Percentiles rank a stretch among this genome's conserved stretches.
Evolutionary conservation across 2,888 invertebrate genomes (phyloP).

Genomic region (Lycia hirtaria): DNA sequence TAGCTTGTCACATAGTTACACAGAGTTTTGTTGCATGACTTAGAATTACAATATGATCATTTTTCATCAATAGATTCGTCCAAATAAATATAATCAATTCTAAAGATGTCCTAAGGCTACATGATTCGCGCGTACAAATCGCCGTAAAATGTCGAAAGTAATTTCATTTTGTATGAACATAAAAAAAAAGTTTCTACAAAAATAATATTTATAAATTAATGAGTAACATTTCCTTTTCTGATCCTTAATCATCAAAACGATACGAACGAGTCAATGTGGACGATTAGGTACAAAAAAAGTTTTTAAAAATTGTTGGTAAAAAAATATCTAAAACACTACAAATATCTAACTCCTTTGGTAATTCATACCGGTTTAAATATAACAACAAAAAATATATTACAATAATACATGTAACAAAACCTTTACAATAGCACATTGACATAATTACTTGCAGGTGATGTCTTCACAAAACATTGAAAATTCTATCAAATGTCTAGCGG

Average conservation of each 20-base stretch:
- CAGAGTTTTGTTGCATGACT: no score
- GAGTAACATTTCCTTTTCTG: slow-evolving; percentile 40
- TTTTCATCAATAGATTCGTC: slow-evolving; percentile 56
- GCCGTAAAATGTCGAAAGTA: slow-evolving; percentile 51
- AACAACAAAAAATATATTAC: slow-evolving; percentile 68
- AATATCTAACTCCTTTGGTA: slow-evolving; percentile 83
- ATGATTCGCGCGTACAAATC: slow-evolving; percentile 49
- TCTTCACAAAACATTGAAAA: background rate
- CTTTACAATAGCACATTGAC: slow-evolving; percentile 37
- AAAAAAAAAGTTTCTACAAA: slow-evolving; percentile 54
- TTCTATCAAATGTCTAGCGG: background rate
- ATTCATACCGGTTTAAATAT: slow-evolving; percentile 78
- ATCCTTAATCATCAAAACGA: slow-evolving; percentile 36
- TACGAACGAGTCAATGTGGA: slow-evolving; percentile 41
- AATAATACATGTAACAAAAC: slow-evolving; percentile 61
- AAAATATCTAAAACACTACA: slow-evolving; percentile 75
- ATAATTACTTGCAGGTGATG: slow-evolving; percentile 14
- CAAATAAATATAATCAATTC: slow-evolving; percentile 66
- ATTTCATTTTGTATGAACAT: slow-evolving; percentile 50
- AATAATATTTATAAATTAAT: slow-evolving; percentile 40
- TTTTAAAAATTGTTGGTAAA: slow-evolving; percentile 57
- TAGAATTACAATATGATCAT: no score
- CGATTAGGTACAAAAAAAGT: slow-evolving; percentile 43
- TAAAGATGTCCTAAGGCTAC: slow-evolving; percentile 56
- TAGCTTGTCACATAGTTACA: no score